A percentile compares a stretch with the other conserved stretches of the same genome.
These are phyloP conservation scores for Oasisia sp. DNA, from an alignment of 2,888 invertebrate species.

Conservation along the genomic window DNA sequence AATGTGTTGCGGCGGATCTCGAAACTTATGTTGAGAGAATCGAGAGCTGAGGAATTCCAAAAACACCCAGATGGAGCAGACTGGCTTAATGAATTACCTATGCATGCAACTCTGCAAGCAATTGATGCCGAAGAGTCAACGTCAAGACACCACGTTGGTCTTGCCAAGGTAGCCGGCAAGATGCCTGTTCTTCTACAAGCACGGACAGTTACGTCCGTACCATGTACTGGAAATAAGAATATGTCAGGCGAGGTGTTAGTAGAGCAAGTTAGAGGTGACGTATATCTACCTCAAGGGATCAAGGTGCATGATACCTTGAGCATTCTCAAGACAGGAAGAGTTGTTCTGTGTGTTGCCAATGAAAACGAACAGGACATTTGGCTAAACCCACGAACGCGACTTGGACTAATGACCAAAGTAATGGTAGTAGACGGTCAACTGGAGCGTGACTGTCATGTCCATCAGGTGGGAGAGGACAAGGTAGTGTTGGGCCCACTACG, in stretches of 20 bases:
- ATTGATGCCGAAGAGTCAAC: neutral
- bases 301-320: too few species aligned
- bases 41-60: neutral
- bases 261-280: neutral
- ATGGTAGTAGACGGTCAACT: neutral
- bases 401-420: too few species aligned
- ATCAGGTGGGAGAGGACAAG: neutral
- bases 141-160: neutral
- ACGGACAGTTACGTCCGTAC: neutral
- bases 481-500: neutral
- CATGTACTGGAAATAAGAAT: neutral
- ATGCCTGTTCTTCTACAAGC: too few species aligned
- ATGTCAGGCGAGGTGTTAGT: neutral
- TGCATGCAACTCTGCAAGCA: neutral
- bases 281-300: neutral
- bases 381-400: too few species aligned
- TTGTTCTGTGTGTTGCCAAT: too few species aligned
- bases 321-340: too few species aligned
- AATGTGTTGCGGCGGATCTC: neutral
- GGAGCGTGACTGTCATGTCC: neutral
- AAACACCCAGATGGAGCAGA: neutral
- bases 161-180: too few species aligned
- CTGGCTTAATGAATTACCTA: neutral
- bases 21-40: neutral
- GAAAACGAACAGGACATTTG: too few species aligned